phyloP scores from a whole-genome alignment of 2,888 invertebrate genomes.

The Leptura quadrifasciata region DNA sequence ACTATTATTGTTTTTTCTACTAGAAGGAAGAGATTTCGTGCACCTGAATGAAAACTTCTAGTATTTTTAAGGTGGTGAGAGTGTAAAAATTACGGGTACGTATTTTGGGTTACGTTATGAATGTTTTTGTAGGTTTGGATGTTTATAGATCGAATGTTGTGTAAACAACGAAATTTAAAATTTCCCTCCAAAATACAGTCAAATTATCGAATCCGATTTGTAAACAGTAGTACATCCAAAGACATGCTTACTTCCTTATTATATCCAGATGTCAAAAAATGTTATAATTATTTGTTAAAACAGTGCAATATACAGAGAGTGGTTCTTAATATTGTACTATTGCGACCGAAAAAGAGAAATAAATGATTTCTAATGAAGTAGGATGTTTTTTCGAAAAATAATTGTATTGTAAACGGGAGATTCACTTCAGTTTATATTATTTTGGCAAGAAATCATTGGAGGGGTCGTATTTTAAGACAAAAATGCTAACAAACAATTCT shows the following conservation, averaged over 20 bases:
- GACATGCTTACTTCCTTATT: background rate
- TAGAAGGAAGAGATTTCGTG: slow-evolving; percentile 41
- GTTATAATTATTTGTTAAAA: no score
- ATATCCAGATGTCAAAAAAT: no score
- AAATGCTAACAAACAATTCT: no score
- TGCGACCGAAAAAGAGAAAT: no score
- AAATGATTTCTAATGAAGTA: no score
- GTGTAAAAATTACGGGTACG: slow-evolving; percentile 33
- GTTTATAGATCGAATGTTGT: slow-evolving; percentile 14
- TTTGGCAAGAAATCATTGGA: no score
- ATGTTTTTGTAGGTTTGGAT: slow-evolving; percentile 16
- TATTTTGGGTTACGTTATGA: slow-evolving; percentile 17
- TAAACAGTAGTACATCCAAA: background rate
- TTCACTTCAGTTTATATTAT: no score
- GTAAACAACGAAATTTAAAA: slow-evolving; percentile 42
- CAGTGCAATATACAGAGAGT: no score
- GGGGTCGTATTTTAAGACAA: no score
- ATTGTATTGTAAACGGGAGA: no score
- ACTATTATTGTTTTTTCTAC: slow-evolving; percentile 60
- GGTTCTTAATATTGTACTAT: no score
- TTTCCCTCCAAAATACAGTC: slow-evolving; percentile 42
- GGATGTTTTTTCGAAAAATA: no score
- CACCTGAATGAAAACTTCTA: slow-evolving; percentile 45
- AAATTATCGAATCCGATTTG: background rate
- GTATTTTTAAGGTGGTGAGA: slow-evolving; percentile 33